Evolutionary conservation across 2,113 vertebrate species (phyloP).

Genomic region (Hyperopisus bebe): DNA sequence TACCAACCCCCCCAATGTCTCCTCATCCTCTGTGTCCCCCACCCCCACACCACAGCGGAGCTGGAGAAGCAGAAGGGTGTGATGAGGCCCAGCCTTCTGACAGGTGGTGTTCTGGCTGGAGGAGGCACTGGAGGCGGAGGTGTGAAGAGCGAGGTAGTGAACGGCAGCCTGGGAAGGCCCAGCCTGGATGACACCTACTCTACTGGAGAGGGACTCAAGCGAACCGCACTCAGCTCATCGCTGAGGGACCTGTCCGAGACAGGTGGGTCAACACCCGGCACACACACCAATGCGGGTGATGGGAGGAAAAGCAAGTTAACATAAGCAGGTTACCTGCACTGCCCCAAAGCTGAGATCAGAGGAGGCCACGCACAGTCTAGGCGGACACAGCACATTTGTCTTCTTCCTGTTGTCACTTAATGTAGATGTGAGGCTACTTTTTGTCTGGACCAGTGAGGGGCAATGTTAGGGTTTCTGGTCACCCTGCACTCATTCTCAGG

Average conservation of each 20-base stretch:
- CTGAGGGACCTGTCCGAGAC: constrained; percentile 83
- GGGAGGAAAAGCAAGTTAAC: neutral
- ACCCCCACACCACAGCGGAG: constrained; percentile 60
- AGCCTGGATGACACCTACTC: constrained; percentile 83
- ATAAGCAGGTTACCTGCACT: neutral
- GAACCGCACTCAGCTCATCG: constrained; percentile 83
- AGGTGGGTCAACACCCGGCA: constrained; percentile 54
- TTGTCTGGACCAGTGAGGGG: neutral
- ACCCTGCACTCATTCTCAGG: neutral
- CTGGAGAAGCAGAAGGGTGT: constrained; percentile 87
- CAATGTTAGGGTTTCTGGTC: neutral
- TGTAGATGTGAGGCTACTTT: neutral
- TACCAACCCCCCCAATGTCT: neutral
- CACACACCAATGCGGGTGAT: neutral
- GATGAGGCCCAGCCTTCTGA: constrained; percentile 71
- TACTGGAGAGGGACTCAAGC: constrained; percentile 78
- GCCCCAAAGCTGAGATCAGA: neutral
- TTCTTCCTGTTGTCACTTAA: neutral
- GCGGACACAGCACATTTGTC: neutral
- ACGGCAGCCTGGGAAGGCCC: constrained; percentile 73
- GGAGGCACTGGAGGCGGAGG: constrained; percentile 39
- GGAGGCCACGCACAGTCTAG: neutral
- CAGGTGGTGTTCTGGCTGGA: constrained; percentile 45
- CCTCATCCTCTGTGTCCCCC: neutral
- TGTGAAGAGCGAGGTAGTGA: constrained; percentile 68